These are phyloP conservation scores for Sphenopsis melanotis DNA, from an alignment of 2,797 vertebrate species.

Conservation along the genomic window DNA sequence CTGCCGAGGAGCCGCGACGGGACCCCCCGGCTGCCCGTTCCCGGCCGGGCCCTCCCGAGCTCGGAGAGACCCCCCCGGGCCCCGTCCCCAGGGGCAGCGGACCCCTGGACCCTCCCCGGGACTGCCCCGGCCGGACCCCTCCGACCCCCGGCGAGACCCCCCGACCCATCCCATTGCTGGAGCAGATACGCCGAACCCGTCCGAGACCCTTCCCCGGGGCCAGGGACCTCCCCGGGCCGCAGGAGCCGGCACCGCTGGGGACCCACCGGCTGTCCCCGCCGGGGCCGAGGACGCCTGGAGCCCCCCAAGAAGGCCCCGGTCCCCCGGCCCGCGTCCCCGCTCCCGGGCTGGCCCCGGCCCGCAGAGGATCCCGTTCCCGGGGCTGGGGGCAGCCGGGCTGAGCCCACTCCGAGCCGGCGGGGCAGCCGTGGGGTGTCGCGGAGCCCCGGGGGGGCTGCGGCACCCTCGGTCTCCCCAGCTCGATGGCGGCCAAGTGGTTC, in stretches of 20 bases:
- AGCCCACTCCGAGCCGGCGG: constrained; percentile 55
- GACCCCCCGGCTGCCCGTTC: background rate
- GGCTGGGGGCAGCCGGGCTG: constrained; percentile 70
- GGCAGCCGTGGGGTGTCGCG: background rate
- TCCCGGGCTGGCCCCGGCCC: background rate
- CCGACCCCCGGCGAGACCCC: background rate
- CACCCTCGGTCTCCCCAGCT: constrained; percentile 61
- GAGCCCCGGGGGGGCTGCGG: constrained; percentile 37
- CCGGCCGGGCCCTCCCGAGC: background rate
- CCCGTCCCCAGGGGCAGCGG: background rate
- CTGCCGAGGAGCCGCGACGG: background rate
- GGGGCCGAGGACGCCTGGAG: constrained; percentile 12
- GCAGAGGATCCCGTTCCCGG: background rate
- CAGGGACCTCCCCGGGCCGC: background rate
- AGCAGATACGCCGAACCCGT: background rate
- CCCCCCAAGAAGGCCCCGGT: background rate
- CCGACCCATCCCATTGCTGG: background rate
- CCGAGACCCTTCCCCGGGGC: background rate
- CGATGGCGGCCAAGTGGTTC: constrained; percentile 97
- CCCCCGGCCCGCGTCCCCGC: background rate
- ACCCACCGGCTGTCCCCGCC: background rate
- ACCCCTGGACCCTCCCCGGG: background rate
- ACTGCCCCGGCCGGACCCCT: background rate
- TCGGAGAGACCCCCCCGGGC: background rate
- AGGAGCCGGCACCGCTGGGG: background rate